phyloP scores from a whole-genome alignment of 2,888 invertebrate species.

The Leucophora obtusa region DNA sequence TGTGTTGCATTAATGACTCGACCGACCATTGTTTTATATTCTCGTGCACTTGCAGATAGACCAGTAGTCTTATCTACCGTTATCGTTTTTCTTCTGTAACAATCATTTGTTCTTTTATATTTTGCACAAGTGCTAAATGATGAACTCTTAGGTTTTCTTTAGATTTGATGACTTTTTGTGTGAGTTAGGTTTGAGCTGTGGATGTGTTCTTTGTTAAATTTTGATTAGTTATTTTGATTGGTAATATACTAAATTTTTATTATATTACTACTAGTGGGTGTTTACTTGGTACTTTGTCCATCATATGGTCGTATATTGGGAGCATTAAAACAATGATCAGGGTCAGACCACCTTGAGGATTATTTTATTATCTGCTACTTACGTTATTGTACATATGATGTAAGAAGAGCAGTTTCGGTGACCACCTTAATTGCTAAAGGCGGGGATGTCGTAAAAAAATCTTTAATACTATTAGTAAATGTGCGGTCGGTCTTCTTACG shows the following conservation, averaged over 20 bases:
- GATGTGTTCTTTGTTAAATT: conserved; percentile 20
- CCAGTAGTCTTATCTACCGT: conserved; percentile 47
- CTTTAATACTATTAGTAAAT: background rate
- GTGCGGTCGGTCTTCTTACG: background rate
- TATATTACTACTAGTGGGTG: conserved; percentile 50
- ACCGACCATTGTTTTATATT: conserved; percentile 4
- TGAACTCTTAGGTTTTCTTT: conserved; percentile 1
- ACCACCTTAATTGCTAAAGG: conserved; percentile 19
- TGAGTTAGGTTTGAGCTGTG: conserved; percentile 17
- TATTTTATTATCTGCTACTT: conserved; percentile 32
- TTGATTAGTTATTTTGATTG: conserved; percentile 52
- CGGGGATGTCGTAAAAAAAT: background rate
- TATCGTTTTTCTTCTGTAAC: conserved; percentile 20
- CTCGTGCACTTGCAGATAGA: background rate
- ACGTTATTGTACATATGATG: conserved; percentile 9
- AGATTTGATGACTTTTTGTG: conserved; percentile 32
- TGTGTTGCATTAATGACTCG: conserved; percentile 30
- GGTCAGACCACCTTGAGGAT: conserved; percentile 30
- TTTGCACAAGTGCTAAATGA: conserved; percentile 47
- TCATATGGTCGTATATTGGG: conserved; percentile 44
- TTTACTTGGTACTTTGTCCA: conserved; percentile 56
- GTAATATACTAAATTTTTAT: conserved; percentile 39
- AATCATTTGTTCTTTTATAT: conserved; percentile 10
- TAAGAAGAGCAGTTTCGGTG: conserved; percentile 20
- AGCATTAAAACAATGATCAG: conserved; percentile 14